Evolutionary conservation across 2,888 invertebrate genomes (phyloP), one percentile per base, ranked within the genome.

Genomic region (Nomada flava): DNA sequence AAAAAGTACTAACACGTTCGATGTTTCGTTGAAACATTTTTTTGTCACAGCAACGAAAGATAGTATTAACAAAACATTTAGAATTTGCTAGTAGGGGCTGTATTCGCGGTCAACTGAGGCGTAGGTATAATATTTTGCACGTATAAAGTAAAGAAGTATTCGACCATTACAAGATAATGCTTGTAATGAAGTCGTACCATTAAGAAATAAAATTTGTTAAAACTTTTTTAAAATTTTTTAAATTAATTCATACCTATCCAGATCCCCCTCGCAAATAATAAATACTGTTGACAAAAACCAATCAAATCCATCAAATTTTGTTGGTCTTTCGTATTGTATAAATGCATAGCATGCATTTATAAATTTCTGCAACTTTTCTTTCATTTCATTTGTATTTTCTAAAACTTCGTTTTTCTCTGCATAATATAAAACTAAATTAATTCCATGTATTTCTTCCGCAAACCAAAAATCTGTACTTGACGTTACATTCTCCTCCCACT

Each of bases 31-130:
- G 9, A 69, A n/a, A 70, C 15, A 26, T 36, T 62, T 53, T 36
- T 50, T 9, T 18, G 36, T 47, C 13, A 13, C 10, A 47, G 3
- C 15, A 3, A 20, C 11, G 53, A 64, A 71, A 44, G n/a, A 52
- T 53, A 26, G 11, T 74, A 44, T 72, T 26, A 42, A 52, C 18
- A 3, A 68, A 74, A 53, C 13, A 29, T 29, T 76, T 63, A 42
- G 50, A 18, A 50, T 50, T 75, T 47, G 47, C 63, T 70, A 44
- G 59, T 70, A 36, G 57, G 73, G 47, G 68, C 63, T 78, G 26
- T 87, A 92, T 90, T 93, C 93, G 93, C 93, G 87, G 86, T 90
- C 92, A 87, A 57, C 93, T 93, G 93, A 93, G 92, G 91, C 91
- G 71, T 68, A 76, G 42, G 69, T 72, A 64, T 23, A 9, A 29